Conservation (phyloP, 2,888 invertebrate species). For the Phaedon cochleariae region DNA sequence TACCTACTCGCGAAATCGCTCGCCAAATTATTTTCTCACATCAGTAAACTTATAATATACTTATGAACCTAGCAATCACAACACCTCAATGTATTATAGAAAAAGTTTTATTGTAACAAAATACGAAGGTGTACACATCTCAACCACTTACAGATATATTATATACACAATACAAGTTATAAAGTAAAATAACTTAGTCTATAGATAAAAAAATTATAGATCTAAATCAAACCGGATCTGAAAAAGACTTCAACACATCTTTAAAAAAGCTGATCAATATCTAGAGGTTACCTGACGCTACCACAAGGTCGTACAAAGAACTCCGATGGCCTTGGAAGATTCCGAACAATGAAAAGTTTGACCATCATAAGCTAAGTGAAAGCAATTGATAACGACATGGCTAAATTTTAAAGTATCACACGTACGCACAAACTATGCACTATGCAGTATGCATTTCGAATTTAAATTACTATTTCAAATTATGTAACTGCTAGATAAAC, state of each 20-base stretch:
- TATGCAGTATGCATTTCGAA: not conserved
- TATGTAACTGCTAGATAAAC: not conserved
- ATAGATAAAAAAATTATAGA: too few species aligned
- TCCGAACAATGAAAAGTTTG: not conserved
- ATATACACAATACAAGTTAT: not conserved
- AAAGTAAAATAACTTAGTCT: not conserved
- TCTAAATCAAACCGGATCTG: too few species aligned
- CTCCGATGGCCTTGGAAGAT: not conserved
- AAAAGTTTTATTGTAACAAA: not conserved
- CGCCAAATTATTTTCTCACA: too few species aligned
- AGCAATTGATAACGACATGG: not conserved
- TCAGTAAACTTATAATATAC: too few species aligned
- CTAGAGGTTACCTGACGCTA: not conserved
- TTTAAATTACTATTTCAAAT: not conserved
- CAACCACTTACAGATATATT: not conserved
- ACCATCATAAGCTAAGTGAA: not conserved
- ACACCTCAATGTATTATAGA: not conserved
- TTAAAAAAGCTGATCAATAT: not conserved
- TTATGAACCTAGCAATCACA: too few species aligned
- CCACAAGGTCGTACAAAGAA: not conserved
- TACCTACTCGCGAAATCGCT: too few species aligned
- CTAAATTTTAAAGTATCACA: not conserved
- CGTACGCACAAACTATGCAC: not conserved
- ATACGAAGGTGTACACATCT: not conserved
- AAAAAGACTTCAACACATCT: too few species aligned